phyloP scores from a whole-genome alignment of 2,797 vertebrate species.

The Neosilurus hyrtlii region DNA sequence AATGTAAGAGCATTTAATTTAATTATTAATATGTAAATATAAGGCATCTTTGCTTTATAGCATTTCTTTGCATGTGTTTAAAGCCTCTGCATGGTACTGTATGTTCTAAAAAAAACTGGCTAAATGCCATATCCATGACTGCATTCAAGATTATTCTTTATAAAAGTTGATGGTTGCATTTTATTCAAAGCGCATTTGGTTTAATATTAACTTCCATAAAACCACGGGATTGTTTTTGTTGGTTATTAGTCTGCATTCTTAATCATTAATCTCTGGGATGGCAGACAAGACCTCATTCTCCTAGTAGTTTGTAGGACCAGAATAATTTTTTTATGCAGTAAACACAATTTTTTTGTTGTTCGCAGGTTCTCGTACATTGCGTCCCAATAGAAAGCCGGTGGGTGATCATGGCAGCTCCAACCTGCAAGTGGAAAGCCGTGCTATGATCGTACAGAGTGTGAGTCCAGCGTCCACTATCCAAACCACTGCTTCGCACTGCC shows the following conservation, averaged over 20 bases:
- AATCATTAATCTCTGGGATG: conserved; percentile 26
- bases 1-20: too few relatives aligned
- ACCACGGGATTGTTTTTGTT: background rate
- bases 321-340: conserved; percentile 8
- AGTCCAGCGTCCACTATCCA: conserved; percentile 70
- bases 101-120: background rate
- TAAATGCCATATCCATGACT: background rate
- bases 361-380: conserved; percentile 74
- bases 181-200: conserved; percentile 7
- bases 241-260: conserved; percentile 4
- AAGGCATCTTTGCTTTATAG: too few relatives aligned
- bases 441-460: conserved; percentile 76
- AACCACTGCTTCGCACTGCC: conserved; percentile 68
- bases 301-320: background rate
- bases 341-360: conserved; percentile 49
- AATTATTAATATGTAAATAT: too few relatives aligned
- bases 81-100: too few relatives aligned
- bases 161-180: conserved; percentile 4
- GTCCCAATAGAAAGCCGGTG: conserved; percentile 71
- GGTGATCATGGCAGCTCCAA: conserved; percentile 76
- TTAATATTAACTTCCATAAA: conserved; percentile 30
- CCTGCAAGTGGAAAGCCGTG: conserved; percentile 76
- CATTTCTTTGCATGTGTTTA: background rate
- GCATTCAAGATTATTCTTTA: background rate
- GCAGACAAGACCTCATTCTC: background rate